phyloP scores from a whole-genome alignment of 2,888 invertebrate species.

The Philereme transversata region DNA sequence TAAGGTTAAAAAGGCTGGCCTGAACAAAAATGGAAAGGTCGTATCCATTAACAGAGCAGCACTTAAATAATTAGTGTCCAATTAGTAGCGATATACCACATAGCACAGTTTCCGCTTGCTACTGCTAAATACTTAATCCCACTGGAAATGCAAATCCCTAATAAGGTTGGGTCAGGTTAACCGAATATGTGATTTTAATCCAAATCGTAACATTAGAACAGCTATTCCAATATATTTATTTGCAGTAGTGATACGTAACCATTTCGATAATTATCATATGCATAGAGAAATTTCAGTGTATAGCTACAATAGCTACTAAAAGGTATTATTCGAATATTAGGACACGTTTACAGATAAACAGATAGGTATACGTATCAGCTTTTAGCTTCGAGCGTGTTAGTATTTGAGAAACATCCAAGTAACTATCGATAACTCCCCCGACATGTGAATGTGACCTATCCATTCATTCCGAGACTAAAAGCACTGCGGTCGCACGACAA shows the following conservation, averaged over 20 bases:
- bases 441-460: slow-evolving; percentile 4
- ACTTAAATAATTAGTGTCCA: slow-evolving; percentile 30
- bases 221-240: slow-evolving; percentile 4
- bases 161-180: slow-evolving; percentile 20
- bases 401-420: not conserved
- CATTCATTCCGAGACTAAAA: slow-evolving; percentile 15
- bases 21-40: slow-evolving; percentile 26
- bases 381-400: too few relatives aligned
- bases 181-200: slow-evolving; percentile 12
- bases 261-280: slow-evolving; percentile 1
- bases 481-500: slow-evolving; percentile 12
- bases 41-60: slow-evolving; percentile 12
- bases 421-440: not conserved
- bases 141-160: slow-evolving; percentile 20
- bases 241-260: not conserved
- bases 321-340: too few relatives aligned
- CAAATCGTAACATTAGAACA: slow-evolving; percentile 5
- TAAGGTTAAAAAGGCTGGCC: slow-evolving; percentile 16
- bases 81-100: slow-evolving; percentile 21
- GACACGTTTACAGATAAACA: too few relatives aligned
- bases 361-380: too few relatives aligned
- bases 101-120: slow-evolving; percentile 18
- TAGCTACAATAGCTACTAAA: too few relatives aligned
- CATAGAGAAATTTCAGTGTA: slow-evolving; percentile 1
- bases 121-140: slow-evolving; percentile 19